Base-by-base conservation (phyloP, 2,113 vertebrate genomes). In the Fukomys damarensis region DNA sequence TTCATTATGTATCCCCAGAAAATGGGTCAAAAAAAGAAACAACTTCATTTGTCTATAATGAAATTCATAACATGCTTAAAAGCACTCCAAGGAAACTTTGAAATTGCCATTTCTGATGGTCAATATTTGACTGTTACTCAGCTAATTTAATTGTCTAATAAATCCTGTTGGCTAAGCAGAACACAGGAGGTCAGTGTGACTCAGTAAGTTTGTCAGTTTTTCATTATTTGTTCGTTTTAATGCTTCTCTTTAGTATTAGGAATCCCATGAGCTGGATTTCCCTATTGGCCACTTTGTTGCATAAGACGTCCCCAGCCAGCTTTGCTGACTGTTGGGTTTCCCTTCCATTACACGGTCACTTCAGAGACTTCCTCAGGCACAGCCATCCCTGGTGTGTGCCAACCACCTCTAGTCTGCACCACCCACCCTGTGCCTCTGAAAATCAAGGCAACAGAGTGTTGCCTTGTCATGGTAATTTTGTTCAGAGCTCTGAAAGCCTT, bases 31-130 rank as follows among this genome's bases (percentile, higher is more conserved):
- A 70, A 83, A 46, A n/a, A 58, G 17, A 20, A 32, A 63, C 11
- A n/a, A 54, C 14, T 58, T 84, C 4, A 56, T 35, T 79, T 92
- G 52, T 88, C 56, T 77, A 28, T 83, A 91, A 79, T 80, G 20
- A 96, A 84, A 93, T 72, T 89, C 58, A 81, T 32, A 41, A 30
- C 22, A 66, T 90, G 58, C 79, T 35, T 95, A 66, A 86, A 93
- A 82, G 85, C 70, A 92, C 38, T 61, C 85, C 22, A n/a, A 28
- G 8, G 38, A 54, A 86, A 66, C 49, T 56, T 91, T 41, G 56
- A 90, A 96, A 68, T 56, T 65, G 14, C 74, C 92, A 17, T 94
- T 86, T 95, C 70, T 30, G 7, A 52, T 82, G 38, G 68, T 87
- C 89, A 94, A 74, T 74, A 79, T 85, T 97, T 82, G 74, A 79